Base-by-base conservation (phyloP, 2,113 vertebrate genomes). In the Oophaga pumilio region DNA sequence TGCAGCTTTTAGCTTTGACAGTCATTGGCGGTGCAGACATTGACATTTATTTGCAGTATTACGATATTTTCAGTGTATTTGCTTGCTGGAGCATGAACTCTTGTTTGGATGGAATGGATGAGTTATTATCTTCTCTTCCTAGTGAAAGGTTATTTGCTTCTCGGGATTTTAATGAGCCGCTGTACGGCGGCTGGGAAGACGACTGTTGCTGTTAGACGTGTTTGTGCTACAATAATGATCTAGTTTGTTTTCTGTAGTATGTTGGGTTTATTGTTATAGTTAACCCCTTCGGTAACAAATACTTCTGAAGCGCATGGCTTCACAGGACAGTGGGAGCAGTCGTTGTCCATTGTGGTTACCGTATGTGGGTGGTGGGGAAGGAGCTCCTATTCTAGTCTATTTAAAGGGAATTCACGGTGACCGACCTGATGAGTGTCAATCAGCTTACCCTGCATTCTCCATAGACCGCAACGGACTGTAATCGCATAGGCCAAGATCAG, bases 61-160 rank as follows among this genome's bases (percentile, higher is more conserved):
- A 4, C 28, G n/a, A 74, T 85, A 22, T 85, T 74, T 76, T 12
- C 20, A 22, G 33, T 76, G n/a, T 28, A 2, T 85, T 76, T 62
- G 26, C 24, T 1, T 49, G 24, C 62, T 76, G 15, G 28, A 43
- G 57, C 28, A 60, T 77, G 74, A 86, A 24, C 59, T 66, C 22
- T 26, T 53, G 59, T 64, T 86, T 77, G 68, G 74, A 17, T 86
- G 22, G 20, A 15, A 66, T 43, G 14, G 57, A 66, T 66, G 59
- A 62, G 49, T 86, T 43, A 86, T 78, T 86, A 86, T 86, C 33
- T 86, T 86, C 85, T 64, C 2, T 53, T 78, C 66, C 26, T 76
- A 33, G 5, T 24, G 56, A 85, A 62, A 62, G 20, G 71, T 76
- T 76, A 76, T 57, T 18, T 50, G 68, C 59, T 60, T 76, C 8